Base-by-base conservation (phyloP, 2,113 vertebrate species). In the Astur gentilis region DNA sequence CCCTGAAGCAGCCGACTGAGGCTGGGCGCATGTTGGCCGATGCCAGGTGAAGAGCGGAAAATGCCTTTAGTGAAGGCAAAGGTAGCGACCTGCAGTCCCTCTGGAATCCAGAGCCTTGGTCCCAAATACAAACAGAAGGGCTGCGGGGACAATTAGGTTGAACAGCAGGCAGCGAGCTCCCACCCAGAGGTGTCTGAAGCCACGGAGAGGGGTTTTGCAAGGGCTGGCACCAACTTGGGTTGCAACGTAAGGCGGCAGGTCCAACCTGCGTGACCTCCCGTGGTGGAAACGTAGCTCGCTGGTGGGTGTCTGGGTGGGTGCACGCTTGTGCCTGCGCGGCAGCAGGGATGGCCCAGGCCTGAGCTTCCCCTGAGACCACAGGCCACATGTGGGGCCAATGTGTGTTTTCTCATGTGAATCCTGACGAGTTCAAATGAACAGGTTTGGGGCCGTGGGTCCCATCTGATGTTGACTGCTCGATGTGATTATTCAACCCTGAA, bases 281-380 rank as follows among this genome's bases (percentile, higher is more conserved):
- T 14, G 72, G 31, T 70, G 60, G 42, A 73, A 45, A 42, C 0
- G 0, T 5, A 11, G 36, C 31, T 70, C 31, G 34, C 0, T 8
- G 2, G 3, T n/a, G 78, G 42, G 1, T n/a, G 26, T 45, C n/a
- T 0, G 7, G 8, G 34, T 1, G 11, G 11, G 23, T 19, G 18
- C 9, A 3, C 0, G 0, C 23, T 52, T 3, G 3, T 54, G 32
- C 27, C 2, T 1, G 50, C 38, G 71, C 0, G 0, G 54, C 8
- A 0, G 34, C 5, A 8, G 65, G 34, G 61, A 55, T 25, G 32
- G 31, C 36, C 64, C 47, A 15, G 49, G 31, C 17, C 65, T 17
- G 22, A 76, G 42, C 54, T 73, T 52, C 40, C 70, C 44, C 3
- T 0, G 31, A 70, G 76, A 55, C 44, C 47, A 45, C 52, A 44